A percentile compares a stretch with the other conserved stretches of the same genome.
Conservation (phyloP, 2,797 vertebrate genomes). For the Rallus crepitans region DNA sequence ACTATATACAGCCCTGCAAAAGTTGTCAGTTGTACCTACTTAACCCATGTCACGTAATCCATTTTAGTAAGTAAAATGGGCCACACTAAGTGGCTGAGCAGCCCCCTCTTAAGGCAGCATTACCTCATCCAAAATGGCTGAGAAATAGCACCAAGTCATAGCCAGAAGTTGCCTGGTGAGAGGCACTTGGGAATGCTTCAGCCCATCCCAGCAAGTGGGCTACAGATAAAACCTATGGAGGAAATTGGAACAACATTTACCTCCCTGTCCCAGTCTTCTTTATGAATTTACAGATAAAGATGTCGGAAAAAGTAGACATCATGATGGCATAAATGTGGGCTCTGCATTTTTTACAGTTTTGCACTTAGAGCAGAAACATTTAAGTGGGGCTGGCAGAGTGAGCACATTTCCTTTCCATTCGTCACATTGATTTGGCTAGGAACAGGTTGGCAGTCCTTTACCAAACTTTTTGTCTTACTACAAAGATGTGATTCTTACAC, state of each 20-base stretch:
- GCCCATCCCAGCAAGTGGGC: neutral
- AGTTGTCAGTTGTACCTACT: neutral
- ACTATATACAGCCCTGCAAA: neutral
- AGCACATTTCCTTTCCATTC: neutral
- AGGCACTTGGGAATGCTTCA: neutral
- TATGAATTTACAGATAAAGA: neutral
- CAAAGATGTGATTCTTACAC: neutral
- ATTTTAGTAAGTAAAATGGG: neutral
- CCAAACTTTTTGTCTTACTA: neutral
- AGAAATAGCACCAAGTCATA: neutral
- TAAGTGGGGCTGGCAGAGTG: fast-evolving
- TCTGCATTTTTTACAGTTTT: neutral
- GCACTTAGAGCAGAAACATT: neutral
- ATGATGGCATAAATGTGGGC: neutral
- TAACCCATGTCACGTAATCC: neutral
- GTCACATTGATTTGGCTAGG: fast-evolving
- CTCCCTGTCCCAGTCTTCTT: neutral
- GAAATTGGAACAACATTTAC: neutral
- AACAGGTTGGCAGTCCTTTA: neutral
- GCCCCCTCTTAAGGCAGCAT: neutral
- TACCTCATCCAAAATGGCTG: neutral
- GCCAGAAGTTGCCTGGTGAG: neutral
- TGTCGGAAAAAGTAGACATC: neutral
- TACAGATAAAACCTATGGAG: neutral
- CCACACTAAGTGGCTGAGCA: neutral